A percentile compares a stretch with the other conserved stretches of the same genome.
phyloP scores from a whole-genome alignment of 2,797 vertebrate species.

The Hozukius guyotensis region DNA sequence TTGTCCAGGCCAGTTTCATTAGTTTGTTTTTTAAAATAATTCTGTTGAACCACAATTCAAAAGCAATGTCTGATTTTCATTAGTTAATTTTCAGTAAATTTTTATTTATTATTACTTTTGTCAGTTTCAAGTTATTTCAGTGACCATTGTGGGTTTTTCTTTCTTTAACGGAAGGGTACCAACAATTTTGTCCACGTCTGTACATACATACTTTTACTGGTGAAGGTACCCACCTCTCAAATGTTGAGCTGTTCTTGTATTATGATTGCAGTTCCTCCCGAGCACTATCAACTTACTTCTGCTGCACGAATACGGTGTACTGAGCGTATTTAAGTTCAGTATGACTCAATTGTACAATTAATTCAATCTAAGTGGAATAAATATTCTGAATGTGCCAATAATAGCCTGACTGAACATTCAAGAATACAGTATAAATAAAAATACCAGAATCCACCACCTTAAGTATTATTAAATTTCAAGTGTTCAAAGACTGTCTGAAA shows the following conservation, averaged over 20 bases:
- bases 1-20: too few species aligned
- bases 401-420: too few species aligned
- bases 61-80: too few species aligned
- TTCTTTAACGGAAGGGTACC: too few species aligned
- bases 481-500: not conserved
- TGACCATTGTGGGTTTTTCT: too few species aligned
- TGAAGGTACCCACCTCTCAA: not conserved
- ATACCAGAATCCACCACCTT: not conserved
- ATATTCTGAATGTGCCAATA: not conserved
- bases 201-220: not conserved
- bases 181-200: too few species aligned
- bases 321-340: accelerated
- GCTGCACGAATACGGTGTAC: accelerated
- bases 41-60: too few species aligned
- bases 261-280: not conserved
- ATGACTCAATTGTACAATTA: not conserved
- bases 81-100: too few species aligned
- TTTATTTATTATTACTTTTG: too few species aligned
- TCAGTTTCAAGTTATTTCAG: too few species aligned
- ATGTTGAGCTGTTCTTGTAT: not conserved
- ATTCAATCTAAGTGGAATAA: not conserved
- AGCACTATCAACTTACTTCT: not conserved
- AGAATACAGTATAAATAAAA: not conserved
- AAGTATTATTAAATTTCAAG: not conserved
- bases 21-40: too few species aligned